A percentile compares a stretch with the other conserved stretches of the same genome.
phyloP scores from a whole-genome alignment of 2,888 invertebrate genomes.

The Frankliniella intonsa region DNA sequence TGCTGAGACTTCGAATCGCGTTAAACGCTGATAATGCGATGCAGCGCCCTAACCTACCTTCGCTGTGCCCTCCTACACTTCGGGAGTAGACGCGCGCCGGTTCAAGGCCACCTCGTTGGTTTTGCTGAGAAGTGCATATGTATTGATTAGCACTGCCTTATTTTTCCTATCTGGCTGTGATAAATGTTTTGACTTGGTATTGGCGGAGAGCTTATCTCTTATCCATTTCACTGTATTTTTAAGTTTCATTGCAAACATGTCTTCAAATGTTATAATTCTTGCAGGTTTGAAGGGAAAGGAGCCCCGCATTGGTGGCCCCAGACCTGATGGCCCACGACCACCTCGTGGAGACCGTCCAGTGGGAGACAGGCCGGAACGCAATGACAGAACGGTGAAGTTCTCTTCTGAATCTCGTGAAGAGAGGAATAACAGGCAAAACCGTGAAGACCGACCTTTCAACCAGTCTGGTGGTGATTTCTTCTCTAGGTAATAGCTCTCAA shows the following conservation, averaged over 20 bases:
- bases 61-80: not conserved
- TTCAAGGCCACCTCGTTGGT: not conserved
- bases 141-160: not conserved
- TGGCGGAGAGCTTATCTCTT: not conserved
- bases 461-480: constrained; percentile 6
- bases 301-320: not conserved
- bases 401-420: constrained; percentile 62
- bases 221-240: not conserved
- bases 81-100: not conserved
- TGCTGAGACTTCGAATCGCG: too few species aligned
- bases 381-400: constrained; percentile 28
- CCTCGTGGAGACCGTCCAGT: constrained; percentile 15
- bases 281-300: constrained; percentile 13
- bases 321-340: constrained; percentile 24
- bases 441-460: constrained; percentile 53
- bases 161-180: not conserved
- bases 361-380: constrained; percentile 2
- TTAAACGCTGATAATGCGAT: not conserved
- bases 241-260: not conserved
- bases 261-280: not conserved
- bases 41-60: constrained; percentile 15
- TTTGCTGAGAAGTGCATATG: not conserved
- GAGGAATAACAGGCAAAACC: constrained; percentile 63
- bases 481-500: not conserved
- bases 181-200: too few species aligned